Conservation (phyloP, 2,797 vertebrate genomes). For the Sarcoramphus papa region DNA sequence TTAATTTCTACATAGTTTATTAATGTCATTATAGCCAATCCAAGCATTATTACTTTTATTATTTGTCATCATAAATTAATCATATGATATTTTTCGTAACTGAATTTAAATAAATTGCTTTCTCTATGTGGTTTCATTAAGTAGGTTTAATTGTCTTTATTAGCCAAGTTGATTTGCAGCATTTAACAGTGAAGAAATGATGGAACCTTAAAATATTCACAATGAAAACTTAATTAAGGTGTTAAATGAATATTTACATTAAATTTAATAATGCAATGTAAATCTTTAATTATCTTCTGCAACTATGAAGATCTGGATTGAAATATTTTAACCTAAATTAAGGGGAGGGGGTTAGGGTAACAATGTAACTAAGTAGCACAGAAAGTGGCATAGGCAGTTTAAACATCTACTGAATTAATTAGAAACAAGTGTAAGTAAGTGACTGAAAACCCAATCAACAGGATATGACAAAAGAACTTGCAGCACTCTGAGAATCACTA, state of each 20-base stretch:
- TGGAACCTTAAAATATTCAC: not conserved
- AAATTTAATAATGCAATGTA: not conserved
- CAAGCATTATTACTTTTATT: not conserved
- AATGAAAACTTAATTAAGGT: conserved; percentile 12
- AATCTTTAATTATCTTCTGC: not conserved
- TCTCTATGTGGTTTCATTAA: not conserved
- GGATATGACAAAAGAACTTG: not conserved
- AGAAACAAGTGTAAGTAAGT: not conserved
- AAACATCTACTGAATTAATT: not conserved
- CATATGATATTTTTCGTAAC: not conserved
- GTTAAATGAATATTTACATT: conserved; percentile 23
- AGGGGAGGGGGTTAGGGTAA: not conserved
- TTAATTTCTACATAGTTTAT: not conserved
- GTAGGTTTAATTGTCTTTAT: conserved; percentile 15
- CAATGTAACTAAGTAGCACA: not conserved
- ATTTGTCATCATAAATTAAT: not conserved
- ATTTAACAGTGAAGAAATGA: not conserved
- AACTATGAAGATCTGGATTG: not conserved
- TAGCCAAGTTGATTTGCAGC: conserved; percentile 9
- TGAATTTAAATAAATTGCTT: not conserved
- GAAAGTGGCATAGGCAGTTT: not conserved
- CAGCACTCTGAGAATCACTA: not conserved
- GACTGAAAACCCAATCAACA: not conserved
- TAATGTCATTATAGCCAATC: not conserved
- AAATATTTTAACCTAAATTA: not conserved